Evolutionary conservation across 2,797 vertebrate genomes (phyloP).

Genomic region (Mormyrus proboscirostris): DNA sequence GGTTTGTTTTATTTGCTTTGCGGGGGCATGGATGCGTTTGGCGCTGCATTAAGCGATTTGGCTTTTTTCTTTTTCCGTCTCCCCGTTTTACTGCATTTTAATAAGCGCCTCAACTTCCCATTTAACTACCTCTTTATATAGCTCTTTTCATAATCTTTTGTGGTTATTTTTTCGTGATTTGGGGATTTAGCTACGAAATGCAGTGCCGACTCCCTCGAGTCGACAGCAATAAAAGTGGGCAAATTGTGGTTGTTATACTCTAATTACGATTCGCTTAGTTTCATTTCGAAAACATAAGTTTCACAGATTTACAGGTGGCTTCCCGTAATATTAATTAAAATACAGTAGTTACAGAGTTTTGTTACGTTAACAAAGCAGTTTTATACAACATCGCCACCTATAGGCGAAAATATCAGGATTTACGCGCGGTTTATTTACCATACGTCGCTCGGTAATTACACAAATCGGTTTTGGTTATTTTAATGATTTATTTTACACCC

Average conservation of each 20-base stretch:
- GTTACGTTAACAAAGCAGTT: neutral
- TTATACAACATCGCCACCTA: conserved; percentile 22
- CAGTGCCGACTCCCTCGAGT: neutral
- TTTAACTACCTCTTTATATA: conserved; percentile 3
- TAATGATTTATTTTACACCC: neutral
- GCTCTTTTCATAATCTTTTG: neutral
- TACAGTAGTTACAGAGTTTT: neutral
- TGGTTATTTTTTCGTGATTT: neutral
- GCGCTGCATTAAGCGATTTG: neutral
- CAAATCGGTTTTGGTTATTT: neutral
- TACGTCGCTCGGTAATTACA: neutral
- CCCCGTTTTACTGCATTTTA: conserved; percentile 19
- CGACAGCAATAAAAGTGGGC: neutral
- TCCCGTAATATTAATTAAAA: conserved; percentile 10
- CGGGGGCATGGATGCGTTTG: neutral
- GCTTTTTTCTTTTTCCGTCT: neutral
- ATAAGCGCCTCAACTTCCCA: conserved; percentile 17
- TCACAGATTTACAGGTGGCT: neutral
- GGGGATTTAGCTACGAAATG: neutral
- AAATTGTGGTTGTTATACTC: neutral
- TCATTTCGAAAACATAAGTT: neutral
- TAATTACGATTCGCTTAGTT: neutral
- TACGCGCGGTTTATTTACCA: neutral
- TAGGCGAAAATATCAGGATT: conserved; percentile 12
- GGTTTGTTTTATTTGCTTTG: neutral